phyloP scores from a whole-genome alignment of 2,797 vertebrate species.

The Sebastes wilsoni region DNA sequence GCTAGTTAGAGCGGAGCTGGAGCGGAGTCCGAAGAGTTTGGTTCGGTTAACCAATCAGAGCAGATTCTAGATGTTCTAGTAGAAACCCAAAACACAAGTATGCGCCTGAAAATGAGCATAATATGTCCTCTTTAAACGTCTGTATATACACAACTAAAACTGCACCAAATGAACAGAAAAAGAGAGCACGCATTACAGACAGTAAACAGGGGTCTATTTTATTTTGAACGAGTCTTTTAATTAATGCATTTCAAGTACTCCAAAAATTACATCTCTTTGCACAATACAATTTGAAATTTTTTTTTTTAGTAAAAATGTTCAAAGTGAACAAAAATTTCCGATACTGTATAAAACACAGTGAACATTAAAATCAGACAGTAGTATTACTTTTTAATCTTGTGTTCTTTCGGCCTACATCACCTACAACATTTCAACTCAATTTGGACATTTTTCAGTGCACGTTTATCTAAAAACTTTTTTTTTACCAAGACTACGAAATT shows the following conservation, averaged over 20 bases:
- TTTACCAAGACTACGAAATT: constrained; percentile 93
- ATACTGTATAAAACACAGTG: constrained; percentile 99
- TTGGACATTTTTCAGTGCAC: constrained; percentile 97
- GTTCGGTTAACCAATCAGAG: no score
- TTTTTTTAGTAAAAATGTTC: constrained; percentile 98
- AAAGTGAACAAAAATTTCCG: constrained; percentile 98
- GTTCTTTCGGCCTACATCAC: constrained; percentile 86
- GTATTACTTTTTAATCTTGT: constrained; percentile 91
- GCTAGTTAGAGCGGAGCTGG: no score
- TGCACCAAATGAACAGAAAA: background rate
- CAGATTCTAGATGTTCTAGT: no score
- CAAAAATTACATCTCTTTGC: constrained; percentile 99
- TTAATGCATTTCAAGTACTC: constrained; percentile 99
- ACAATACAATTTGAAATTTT: constrained; percentile 96
- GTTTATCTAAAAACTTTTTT: constrained; percentile 88
- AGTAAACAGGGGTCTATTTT: constrained; percentile 80
- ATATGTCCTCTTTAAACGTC: background rate
- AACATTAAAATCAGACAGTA: constrained; percentile 99
- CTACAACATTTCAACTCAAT: constrained; percentile 94
- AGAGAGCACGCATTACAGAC: constrained; percentile 57
- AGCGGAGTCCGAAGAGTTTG: no score
- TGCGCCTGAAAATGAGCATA: no score
- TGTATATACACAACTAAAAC: background rate
- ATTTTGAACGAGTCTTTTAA: constrained; percentile 98
- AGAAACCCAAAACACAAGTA: no score